Evolutionary conservation across 2,113 vertebrate species (phyloP).

Genomic region (Condylura cristata): DNA sequence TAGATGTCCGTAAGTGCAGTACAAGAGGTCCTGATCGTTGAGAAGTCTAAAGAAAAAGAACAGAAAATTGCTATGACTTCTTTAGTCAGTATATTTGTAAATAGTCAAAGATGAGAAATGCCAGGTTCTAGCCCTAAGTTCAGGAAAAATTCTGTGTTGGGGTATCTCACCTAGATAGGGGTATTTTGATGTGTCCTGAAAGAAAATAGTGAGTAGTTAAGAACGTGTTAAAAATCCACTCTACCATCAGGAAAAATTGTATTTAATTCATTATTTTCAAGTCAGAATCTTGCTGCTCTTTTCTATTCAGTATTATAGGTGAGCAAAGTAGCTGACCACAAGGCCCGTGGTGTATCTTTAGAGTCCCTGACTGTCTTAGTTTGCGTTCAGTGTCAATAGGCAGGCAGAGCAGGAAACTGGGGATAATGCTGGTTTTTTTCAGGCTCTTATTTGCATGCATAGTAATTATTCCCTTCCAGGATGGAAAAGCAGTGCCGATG

Average conservation of each 20-base stretch:
- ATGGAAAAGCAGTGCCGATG: conserved; percentile 93
- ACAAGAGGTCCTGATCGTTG: not conserved
- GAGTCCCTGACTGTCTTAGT: not conserved
- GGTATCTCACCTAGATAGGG: not conserved
- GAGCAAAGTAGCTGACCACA: not conserved
- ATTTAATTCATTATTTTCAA: not conserved
- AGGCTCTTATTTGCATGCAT: not conserved
- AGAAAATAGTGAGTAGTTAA: not conserved
- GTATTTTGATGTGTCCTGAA: not conserved
- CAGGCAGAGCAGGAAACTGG: not conserved
- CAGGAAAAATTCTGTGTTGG: not conserved
- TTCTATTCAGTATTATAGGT: not conserved
- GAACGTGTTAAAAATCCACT: not conserved
- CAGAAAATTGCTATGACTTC: not conserved
- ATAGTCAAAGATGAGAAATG: conserved; percentile 1
- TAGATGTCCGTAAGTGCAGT: not conserved
- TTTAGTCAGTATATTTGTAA: not conserved
- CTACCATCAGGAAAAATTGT: not conserved
- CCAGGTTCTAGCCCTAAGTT: not conserved
- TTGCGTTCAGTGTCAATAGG: not conserved
- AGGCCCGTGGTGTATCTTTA: not conserved
- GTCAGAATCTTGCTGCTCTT: not conserved
- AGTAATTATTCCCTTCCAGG: conserved; percentile 87
- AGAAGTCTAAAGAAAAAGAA: not conserved
- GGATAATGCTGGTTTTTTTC: not conserved